Evolutionary conservation across 2,888 invertebrate genomes (phyloP).

Genomic region (Agrochola macilenta): DNA sequence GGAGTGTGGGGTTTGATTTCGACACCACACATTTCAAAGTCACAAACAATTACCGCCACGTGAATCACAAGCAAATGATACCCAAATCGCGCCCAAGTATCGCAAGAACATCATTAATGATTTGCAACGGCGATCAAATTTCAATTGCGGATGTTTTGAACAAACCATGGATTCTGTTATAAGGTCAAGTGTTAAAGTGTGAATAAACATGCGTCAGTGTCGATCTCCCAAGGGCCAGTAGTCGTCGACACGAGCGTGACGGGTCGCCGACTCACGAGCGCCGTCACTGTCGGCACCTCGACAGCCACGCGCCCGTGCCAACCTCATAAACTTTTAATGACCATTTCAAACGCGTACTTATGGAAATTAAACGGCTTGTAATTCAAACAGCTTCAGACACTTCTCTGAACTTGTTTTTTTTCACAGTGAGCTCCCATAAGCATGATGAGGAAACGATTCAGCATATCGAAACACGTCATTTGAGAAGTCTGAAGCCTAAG

Average conservation of each 20-base stretch:
- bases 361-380: conserved; percentile 40
- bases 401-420: conserved; percentile 34
- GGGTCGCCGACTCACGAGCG: not conserved
- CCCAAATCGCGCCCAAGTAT: conserved; percentile 16
- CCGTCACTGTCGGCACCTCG: conserved; percentile 24
- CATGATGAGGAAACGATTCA: conserved; percentile 8
- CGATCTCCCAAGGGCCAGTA: conserved; percentile 1
- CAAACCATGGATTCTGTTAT: conserved; percentile 13
- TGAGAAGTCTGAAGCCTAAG: conserved; percentile 33
- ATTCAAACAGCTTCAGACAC: conserved; percentile 22
- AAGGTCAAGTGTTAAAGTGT: conserved; percentile 26
- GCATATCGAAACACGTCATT: conserved; percentile 18
- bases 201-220: conserved; percentile 1
- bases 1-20: no score
- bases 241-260: not conserved
- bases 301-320: conserved; percentile 30
- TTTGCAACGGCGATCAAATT: conserved; percentile 29
- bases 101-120: conserved; percentile 20
- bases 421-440: not conserved
- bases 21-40: conserved; percentile 22
- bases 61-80: conserved; percentile 32
- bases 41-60: conserved; percentile 13
- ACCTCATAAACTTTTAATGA: conserved; percentile 46
- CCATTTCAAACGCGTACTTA: conserved; percentile 47
- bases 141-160: conserved; percentile 20